phyloP scores from a whole-genome alignment of 2,888 invertebrate genomes.

The Apamea monoglypha region DNA sequence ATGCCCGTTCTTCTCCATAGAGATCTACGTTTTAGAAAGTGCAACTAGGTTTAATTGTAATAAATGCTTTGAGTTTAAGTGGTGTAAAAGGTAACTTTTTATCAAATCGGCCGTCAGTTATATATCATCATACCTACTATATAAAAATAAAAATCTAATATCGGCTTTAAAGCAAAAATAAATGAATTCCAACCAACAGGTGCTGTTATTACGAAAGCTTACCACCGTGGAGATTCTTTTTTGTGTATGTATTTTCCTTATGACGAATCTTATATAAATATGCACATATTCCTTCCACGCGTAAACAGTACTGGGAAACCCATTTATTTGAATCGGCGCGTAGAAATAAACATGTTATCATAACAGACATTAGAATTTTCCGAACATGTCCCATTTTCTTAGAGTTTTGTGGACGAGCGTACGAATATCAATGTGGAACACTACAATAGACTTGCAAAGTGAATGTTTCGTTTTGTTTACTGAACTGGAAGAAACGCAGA shows the following conservation, averaged over 20 bases:
- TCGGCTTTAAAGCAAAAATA: not conserved
- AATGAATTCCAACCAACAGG: slow-evolving; percentile 27
- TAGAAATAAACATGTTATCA: slow-evolving; percentile 58
- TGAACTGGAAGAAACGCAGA: slow-evolving; percentile 6
- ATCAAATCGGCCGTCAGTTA: not conserved
- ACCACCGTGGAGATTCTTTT: slow-evolving; percentile 17
- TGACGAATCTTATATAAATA: slow-evolving; percentile 35
- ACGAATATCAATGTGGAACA: slow-evolving; percentile 14
- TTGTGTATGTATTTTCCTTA: slow-evolving; percentile 27
- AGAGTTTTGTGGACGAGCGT: slow-evolving; percentile 6
- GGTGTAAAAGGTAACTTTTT: not conserved
- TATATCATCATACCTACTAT: not conserved
- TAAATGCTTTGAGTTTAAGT: not conserved
- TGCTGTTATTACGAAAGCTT: slow-evolving; percentile 33
- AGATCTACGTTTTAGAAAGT: too few relatives aligned
- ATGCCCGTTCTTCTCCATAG: too few relatives aligned
- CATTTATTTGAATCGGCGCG: slow-evolving; percentile 55
- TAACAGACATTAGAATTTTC: slow-evolving; percentile 50
- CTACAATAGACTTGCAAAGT: slow-evolving; percentile 10
- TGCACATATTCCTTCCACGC: slow-evolving; percentile 35
- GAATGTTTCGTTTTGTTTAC: not conserved
- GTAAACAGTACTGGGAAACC: slow-evolving; percentile 45
- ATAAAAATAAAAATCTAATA: not conserved
- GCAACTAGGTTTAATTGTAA: too few relatives aligned
- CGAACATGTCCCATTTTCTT: slow-evolving; percentile 28